Percentiles rank a stretch among this genome's conserved stretches.
phyloP scores from a whole-genome alignment of 2,888 invertebrate genomes.

The Exocentrus adspersus region DNA sequence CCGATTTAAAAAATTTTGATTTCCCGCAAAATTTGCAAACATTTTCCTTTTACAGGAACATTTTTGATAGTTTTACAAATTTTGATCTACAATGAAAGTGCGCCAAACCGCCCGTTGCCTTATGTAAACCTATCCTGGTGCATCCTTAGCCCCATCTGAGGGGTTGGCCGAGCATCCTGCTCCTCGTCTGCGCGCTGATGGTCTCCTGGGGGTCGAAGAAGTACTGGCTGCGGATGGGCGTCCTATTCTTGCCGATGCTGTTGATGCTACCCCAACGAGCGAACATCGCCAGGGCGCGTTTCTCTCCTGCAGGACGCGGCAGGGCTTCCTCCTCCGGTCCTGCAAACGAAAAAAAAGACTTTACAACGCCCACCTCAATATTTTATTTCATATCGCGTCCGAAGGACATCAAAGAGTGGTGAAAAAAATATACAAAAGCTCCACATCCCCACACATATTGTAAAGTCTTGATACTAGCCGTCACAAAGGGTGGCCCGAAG shows the following conservation, averaged over 20 bases:
- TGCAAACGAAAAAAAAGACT: too few species aligned
- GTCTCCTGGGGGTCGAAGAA: slow-evolving; percentile 49
- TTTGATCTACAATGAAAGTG: slow-evolving; percentile 11
- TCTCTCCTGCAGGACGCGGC: slow-evolving; percentile 45
- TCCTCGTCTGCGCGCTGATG: slow-evolving; percentile 61
- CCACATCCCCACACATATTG: not conserved
- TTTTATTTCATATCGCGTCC: not conserved
- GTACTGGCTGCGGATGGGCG: slow-evolving; percentile 56
- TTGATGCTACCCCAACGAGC: slow-evolving; percentile 64
- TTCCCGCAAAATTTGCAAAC: too few species aligned
- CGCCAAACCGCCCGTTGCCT: slow-evolving; percentile 18
- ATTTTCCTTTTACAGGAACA: not conserved
- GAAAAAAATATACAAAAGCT: not conserved
- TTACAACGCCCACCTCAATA: too few species aligned
- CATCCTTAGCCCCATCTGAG: slow-evolving; percentile 63
- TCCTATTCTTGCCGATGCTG: slow-evolving; percentile 59
- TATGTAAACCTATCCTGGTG: slow-evolving; percentile 1
- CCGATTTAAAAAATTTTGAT: too few species aligned
- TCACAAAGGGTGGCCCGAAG: slow-evolving; percentile 5
- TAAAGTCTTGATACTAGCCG: not conserved
- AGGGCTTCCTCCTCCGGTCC: slow-evolving; percentile 28
- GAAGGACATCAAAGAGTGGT: not conserved
- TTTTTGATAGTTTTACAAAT: not conserved
- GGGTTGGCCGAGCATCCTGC: slow-evolving; percentile 64
- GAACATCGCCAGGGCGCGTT: slow-evolving; percentile 63